Base-by-base conservation (phyloP, 2,113 vertebrate species). In the Ptyas mucosa region DNA sequence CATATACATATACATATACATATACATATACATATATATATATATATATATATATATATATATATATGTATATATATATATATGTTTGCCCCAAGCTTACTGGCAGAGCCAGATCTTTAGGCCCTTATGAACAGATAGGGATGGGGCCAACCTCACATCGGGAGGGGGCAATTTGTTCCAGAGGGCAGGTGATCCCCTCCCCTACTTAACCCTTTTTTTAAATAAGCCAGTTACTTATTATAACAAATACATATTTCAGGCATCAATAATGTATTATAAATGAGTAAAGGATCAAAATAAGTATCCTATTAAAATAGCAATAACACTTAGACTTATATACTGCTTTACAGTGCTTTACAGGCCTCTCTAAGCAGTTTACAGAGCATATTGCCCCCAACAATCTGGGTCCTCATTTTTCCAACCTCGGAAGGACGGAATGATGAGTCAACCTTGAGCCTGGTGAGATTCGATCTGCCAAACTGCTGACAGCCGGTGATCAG, bases 251-350 rank as follows among this genome's bases (percentile, higher is more conserved):
- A 81, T 43, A 39, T 34, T 94, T 93, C 5, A 94, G 24, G 64
- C 86, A 92, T 95, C 81, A 92, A 29, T 90, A 91, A 95, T 86
- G 91, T 95, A 93, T 90, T 58, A 11, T 75, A 55, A 81, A 29
- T 89, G 55, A 90, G 87, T 75, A 88, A 94, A 94, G 93, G 51
- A 93, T 90, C 91, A n/a, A 81, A 93, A 93, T 94, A 93, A 51
- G 51, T 81, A 54, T 54, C 43, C 85, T 34, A 53, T 46, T 89
- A 85, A 88, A 95, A 46, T 46, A 46, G 2, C 43, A 46, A 46
- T 46, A 46, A 4, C 43, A 46, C 43, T 46, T 43, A 43, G 43
- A 46, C 43, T 46, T 46, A 46, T 46, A 46, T 46, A 46, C 43
- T 4, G 43, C 43, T 46, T 46, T 46, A 46, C 43, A 46, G 43